These are phyloP conservation scores for Eupsilia transversa DNA, from an alignment of 2,888 invertebrate species.

Conservation along the genomic window DNA sequence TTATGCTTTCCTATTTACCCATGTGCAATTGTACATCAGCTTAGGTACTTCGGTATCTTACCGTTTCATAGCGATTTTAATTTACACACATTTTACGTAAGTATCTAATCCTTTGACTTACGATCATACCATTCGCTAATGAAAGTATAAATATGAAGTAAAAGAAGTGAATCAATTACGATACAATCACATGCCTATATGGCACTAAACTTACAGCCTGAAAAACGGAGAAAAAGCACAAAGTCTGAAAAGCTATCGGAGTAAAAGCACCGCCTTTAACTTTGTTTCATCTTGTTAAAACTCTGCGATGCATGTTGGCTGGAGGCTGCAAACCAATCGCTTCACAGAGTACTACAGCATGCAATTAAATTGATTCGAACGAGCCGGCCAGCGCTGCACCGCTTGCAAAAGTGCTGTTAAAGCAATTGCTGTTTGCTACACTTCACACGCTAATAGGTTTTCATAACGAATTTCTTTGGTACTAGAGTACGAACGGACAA, in stretches of 20 bases:
- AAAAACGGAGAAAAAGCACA: not conserved
- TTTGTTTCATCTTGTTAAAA: conserved; percentile 53
- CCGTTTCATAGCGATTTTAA: not conserved
- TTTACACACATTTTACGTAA: not conserved
- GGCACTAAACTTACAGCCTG: not conserved
- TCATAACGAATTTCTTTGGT: conserved; percentile 28
- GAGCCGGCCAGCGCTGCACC: conserved; percentile 25
- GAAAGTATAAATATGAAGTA: not conserved
- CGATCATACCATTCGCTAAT: too few relatives aligned
- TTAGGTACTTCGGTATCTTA: not conserved
- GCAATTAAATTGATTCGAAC: conserved; percentile 56
- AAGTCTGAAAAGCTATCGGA: conserved; percentile 16
- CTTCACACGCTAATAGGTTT: conserved; percentile 55
- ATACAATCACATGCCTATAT: not conserved
- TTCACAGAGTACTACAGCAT: conserved; percentile 32
- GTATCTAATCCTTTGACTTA: conserved; percentile 1
- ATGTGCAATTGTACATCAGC: not conserved
- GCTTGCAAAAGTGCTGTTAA: conserved; percentile 45
- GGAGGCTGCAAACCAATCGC: conserved; percentile 37
- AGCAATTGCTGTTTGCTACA: conserved; percentile 50
- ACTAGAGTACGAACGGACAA: conserved; percentile 1
- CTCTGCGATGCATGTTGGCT: conserved; percentile 20
- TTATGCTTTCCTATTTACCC: not conserved
- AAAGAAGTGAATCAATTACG: not conserved
- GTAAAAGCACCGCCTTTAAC: conserved; percentile 29